Percentiles rank a stretch among this genome's conserved stretches.
phyloP scores from a whole-genome alignment of 2,888 invertebrate genomes.

The Lasioglossum pauxillum region DNA sequence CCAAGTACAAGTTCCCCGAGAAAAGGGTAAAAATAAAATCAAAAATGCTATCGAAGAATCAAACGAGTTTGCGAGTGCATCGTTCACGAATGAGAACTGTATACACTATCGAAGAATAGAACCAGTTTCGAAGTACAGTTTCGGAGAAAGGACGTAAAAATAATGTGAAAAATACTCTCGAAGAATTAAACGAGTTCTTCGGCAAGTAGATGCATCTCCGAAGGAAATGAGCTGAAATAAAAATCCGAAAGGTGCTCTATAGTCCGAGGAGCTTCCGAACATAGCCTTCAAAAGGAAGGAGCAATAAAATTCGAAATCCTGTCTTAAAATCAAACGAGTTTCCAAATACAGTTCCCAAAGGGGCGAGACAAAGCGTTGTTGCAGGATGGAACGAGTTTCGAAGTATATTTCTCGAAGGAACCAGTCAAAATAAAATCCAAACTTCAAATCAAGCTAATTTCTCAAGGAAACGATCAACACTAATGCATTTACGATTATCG shows the following conservation, averaged over 20 bases:
- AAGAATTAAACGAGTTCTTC: constrained; percentile 26
- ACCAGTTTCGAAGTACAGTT: constrained; percentile 4
- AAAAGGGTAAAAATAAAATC: constrained; percentile 32
- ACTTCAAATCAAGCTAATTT: not conserved
- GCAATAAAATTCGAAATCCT: not conserved
- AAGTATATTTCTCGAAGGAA: not conserved
- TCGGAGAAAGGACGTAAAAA: constrained; percentile 1
- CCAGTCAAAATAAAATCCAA: not conserved
- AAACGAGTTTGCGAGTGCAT: not conserved
- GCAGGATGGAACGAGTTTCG: not conserved
- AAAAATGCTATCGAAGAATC: not conserved
- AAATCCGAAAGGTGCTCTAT: not conserved
- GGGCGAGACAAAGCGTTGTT: not conserved
- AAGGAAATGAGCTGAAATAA: constrained; percentile 2
- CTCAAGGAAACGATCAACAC: not conserved
- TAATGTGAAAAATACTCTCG: not conserved
- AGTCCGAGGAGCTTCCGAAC: not conserved
- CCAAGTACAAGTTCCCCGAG: not conserved
- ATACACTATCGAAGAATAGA: not conserved
- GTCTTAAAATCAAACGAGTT: not conserved
- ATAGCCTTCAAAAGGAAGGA: not conserved
- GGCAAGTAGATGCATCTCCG: not conserved
- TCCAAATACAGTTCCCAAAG: not conserved
- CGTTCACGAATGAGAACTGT: not conserved
- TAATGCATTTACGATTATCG: not conserved